These are phyloP conservation scores for Abrostola triplasia DNA, from an alignment of 2,888 invertebrate species.

Conservation along the genomic window DNA sequence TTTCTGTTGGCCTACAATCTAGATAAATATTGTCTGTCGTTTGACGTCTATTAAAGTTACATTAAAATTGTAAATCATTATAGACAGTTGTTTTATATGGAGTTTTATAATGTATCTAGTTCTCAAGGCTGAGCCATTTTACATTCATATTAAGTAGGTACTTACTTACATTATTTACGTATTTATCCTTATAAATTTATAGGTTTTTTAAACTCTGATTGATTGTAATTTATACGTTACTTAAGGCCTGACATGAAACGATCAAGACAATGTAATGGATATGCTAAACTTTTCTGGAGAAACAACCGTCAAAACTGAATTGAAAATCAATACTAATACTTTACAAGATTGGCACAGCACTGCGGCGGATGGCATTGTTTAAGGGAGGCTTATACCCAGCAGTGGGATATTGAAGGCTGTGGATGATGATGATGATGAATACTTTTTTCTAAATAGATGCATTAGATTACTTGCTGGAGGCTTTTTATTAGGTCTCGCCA, in stretches of 20 bases:
- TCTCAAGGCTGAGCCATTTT: slow-evolving; percentile 53
- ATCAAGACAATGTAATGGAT: slow-evolving; percentile 39
- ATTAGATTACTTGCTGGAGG: no score
- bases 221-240: slow-evolving; percentile 10
- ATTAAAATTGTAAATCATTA: slow-evolving; percentile 78
- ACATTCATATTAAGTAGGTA: slow-evolving; percentile 52
- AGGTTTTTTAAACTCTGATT: background rate
- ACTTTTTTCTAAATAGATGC: no score
- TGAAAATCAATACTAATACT: slow-evolving; percentile 27
- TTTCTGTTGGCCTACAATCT: slow-evolving; percentile 86
- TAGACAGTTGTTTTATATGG: slow-evolving; percentile 46
- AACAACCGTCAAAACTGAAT: slow-evolving; percentile 34
- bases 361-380: no score
- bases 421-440: no score
- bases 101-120: slow-evolving; percentile 50
- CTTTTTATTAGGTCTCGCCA: no score
- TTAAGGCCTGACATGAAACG: slow-evolving; percentile 21
- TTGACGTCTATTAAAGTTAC: slow-evolving; percentile 79
- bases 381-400: no score
- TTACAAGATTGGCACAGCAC: no score
- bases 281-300: slow-evolving; percentile 36
- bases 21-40: slow-evolving; percentile 84
- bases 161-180: slow-evolving; percentile 33
- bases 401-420: no score
- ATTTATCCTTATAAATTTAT: slow-evolving; percentile 44